These are phyloP conservation scores for Synanceia verrucosa DNA, from an alignment of 2,797 vertebrate species.

Conservation along the genomic window DNA sequence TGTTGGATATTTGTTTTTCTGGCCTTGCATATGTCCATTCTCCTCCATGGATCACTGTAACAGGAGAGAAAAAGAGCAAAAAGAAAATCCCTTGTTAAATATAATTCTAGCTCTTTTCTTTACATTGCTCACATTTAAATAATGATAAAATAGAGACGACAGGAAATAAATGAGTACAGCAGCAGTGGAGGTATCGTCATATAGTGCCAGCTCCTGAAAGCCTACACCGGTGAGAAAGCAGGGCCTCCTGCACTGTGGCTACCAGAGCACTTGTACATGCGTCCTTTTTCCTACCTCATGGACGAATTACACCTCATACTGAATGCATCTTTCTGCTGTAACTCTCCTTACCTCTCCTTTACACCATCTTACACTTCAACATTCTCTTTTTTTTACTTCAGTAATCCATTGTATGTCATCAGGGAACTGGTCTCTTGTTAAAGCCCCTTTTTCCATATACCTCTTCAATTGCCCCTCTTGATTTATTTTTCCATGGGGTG, in stretches of 20 bases:
- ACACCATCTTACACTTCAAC: neutral
- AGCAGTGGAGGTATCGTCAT: conserved; percentile 18
- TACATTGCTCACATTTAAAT: neutral
- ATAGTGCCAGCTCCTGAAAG: conserved; percentile 66
- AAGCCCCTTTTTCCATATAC: conserved; percentile 37
- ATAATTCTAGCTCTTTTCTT: neutral
- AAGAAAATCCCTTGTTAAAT: neutral
- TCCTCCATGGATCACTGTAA: neutral
- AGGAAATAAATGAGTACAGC: conserved; percentile 38
- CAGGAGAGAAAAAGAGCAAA: neutral
- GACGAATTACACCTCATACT: conserved; percentile 26
- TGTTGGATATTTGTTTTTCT: conserved; percentile 22
- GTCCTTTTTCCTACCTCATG: conserved; percentile 34
- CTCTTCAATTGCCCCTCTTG: conserved; percentile 22
- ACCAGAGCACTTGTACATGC: conserved; percentile 16
- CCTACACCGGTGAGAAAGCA: conserved; percentile 71
- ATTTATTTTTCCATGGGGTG: conserved; percentile 58
- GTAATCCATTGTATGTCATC: neutral
- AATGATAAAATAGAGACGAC: neutral
- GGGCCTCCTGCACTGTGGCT: conserved; percentile 16
- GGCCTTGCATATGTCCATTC: neutral
- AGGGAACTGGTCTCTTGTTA: conserved; percentile 19
- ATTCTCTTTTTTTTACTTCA: neutral
- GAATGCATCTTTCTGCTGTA: neutral
- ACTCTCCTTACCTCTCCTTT: neutral